A percentile compares a stretch with the other conserved stretches of the same genome.
phyloP scores from a whole-genome alignment of 2,797 vertebrate species.

The Characodon lateralis region DNA sequence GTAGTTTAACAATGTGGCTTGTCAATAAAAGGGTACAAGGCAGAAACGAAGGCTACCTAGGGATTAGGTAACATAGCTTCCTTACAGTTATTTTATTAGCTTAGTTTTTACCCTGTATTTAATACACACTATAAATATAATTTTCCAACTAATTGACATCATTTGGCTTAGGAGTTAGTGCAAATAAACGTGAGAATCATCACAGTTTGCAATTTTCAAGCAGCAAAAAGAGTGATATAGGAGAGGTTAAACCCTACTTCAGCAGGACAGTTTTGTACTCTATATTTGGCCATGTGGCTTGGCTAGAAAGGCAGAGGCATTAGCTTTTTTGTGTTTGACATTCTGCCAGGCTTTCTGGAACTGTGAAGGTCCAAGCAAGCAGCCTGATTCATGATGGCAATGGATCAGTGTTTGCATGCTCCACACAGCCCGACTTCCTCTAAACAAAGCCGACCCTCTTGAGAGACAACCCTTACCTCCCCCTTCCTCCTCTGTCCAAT shows the following conservation, averaged over 20 bases:
- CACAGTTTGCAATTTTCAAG: constrained; percentile 28
- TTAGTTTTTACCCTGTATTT: background rate
- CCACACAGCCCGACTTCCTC: constrained; percentile 58
- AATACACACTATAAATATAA: background rate
- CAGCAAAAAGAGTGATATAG: constrained; percentile 16
- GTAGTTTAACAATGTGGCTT: background rate
- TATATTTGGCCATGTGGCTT: constrained; percentile 62
- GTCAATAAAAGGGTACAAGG: background rate
- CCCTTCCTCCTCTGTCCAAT: constrained; percentile 56
- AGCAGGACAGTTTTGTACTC: constrained; percentile 37
- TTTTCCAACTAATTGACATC: background rate
- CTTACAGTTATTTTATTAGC: background rate
- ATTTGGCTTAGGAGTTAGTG: background rate
- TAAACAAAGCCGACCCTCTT: constrained; percentile 71
- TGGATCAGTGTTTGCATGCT: constrained; percentile 75
- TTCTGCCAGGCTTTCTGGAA: constrained; percentile 47
- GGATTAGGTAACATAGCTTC: too few species aligned
- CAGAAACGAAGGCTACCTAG: background rate
- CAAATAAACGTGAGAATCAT: constrained; percentile 5
- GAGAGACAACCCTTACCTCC: constrained; percentile 56
- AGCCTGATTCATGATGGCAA: constrained; percentile 47
- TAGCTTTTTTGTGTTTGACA: constrained; percentile 64
- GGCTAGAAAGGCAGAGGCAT: constrained; percentile 49
- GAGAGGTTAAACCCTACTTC: constrained; percentile 27
- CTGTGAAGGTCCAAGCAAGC: constrained; percentile 31